Evolutionary conservation across 2,888 invertebrate species (phyloP).

Genomic region (Hydriomena furcata): DNA sequence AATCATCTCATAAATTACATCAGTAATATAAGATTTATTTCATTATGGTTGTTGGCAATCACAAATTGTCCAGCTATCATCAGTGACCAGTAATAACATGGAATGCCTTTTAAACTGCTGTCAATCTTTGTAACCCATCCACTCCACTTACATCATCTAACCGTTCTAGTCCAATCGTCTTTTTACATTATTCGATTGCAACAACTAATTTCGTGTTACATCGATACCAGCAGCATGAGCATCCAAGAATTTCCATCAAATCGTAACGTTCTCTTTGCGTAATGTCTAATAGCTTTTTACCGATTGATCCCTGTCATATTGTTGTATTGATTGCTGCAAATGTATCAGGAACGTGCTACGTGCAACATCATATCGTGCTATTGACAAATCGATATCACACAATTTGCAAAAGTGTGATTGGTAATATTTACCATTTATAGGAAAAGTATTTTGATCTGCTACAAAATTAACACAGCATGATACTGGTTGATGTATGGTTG

Average conservation of each 20-base stretch:
- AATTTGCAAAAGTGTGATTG: constrained; percentile 5
- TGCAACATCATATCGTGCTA: constrained; percentile 16
- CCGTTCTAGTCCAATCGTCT: constrained; percentile 55
- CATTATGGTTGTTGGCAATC: too few relatives aligned
- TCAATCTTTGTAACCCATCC: constrained; percentile 43
- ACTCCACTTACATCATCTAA: constrained; percentile 54
- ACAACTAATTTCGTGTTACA: constrained; percentile 66
- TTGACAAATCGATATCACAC: constrained; percentile 10
- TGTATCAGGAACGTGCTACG: constrained; percentile 23
- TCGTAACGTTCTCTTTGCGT: constrained; percentile 61
- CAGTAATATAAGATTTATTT: too few relatives aligned
- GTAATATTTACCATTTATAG: not conserved
- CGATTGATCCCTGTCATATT: constrained; percentile 38
- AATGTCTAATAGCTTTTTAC: constrained; percentile 50
- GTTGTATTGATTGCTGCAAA: constrained; percentile 36
- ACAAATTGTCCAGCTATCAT: too few relatives aligned
- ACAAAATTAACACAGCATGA: not conserved
- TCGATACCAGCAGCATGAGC: constrained; percentile 55
- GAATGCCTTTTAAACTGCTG: constrained; percentile 26
- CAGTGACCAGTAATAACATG: constrained; percentile 2
- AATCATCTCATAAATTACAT: constrained; percentile 4
- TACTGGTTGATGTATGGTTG: too few relatives aligned
- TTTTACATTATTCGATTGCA: constrained; percentile 64
- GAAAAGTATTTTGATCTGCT: constrained; percentile 1
- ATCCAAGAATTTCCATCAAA: constrained; percentile 63